Evolutionary conservation across 2,113 vertebrate species (phyloP).

Genomic region (Beaufortia kweichowensis): DNA sequence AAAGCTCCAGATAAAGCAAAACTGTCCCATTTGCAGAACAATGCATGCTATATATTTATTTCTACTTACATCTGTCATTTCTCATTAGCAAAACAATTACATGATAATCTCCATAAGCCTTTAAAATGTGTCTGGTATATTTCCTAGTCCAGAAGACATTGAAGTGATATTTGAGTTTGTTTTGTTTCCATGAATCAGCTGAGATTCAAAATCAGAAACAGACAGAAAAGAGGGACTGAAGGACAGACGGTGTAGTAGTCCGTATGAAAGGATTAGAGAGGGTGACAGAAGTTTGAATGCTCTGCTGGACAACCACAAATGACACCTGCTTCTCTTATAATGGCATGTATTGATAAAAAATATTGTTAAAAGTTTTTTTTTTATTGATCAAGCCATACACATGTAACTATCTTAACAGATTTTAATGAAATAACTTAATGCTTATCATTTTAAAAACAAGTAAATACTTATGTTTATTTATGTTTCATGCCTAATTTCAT

Average conservation of each 20-base stretch:
- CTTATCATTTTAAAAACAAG: too few relatives aligned
- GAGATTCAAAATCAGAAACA: constrained; percentile 10
- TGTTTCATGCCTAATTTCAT: too few relatives aligned
- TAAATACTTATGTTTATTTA: too few relatives aligned
- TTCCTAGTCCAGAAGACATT: neutral
- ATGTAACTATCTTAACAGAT: neutral
- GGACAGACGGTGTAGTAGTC: constrained; percentile 66
- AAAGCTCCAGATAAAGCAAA: too few relatives aligned
- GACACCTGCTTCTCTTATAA: neutral
- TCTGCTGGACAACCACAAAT: constrained; percentile 71
- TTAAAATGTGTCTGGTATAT: too few relatives aligned
- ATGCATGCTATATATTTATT: neutral
- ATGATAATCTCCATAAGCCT: neutral
- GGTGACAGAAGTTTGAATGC: constrained; percentile 72
- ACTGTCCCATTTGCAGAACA: neutral
- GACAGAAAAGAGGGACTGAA: constrained; percentile 27
- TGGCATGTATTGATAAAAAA: too few relatives aligned
- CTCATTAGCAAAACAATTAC: neutral
- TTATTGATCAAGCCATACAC: constrained; percentile 22
- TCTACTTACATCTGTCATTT: neutral
- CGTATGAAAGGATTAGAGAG: constrained; percentile 74
- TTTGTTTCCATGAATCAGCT: neutral
- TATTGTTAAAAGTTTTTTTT: constrained; percentile 9
- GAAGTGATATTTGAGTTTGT: neutral
- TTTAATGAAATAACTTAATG: neutral